These are phyloP conservation scores for Cyanocitta stelleri DNA, from an alignment of 2,113 vertebrate genomes.

Conservation along the genomic window DNA sequence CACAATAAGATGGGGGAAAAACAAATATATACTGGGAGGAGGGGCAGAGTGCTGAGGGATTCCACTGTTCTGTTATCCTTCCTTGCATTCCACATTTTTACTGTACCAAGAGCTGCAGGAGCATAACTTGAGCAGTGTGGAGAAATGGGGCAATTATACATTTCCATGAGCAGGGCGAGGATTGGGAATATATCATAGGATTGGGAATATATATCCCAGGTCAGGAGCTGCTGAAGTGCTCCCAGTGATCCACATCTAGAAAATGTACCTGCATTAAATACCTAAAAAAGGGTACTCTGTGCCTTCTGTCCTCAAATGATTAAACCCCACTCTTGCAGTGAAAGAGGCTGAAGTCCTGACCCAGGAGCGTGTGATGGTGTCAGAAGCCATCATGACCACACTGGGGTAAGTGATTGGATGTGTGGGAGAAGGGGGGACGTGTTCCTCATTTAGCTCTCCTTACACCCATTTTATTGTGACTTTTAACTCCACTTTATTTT, in stretches of 20 bases:
- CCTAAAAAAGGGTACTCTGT: not conserved
- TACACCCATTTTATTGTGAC: not conserved
- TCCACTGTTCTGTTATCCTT: not conserved
- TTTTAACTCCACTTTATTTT: not conserved
- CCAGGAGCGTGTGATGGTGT: conserved; percentile 64
- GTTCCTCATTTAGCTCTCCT: not conserved
- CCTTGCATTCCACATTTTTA: not conserved
- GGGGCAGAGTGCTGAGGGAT: not conserved
- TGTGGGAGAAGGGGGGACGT: not conserved
- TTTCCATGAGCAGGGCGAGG: not conserved
- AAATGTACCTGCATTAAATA: not conserved
- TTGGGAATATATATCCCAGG: not conserved
- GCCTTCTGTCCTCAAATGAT: not conserved
- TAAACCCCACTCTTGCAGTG: conserved; percentile 47
- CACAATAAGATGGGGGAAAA: rapidly evolving
- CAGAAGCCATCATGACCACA: conserved; percentile 62
- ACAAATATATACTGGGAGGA: not conserved
- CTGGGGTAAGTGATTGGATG: conserved; percentile 43
- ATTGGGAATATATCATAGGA: too few relatives aligned
- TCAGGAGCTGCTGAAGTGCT: not conserved
- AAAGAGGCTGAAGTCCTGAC: conserved; percentile 65
- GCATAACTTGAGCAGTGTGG: not conserved
- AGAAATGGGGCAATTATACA: not conserved
- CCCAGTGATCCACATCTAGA: not conserved
- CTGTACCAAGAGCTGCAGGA: not conserved